Evolutionary conservation across 2,113 vertebrate species (phyloP), one percentile per base, ranked within the genome.

Genomic region (Calidris pugnax): DNA sequence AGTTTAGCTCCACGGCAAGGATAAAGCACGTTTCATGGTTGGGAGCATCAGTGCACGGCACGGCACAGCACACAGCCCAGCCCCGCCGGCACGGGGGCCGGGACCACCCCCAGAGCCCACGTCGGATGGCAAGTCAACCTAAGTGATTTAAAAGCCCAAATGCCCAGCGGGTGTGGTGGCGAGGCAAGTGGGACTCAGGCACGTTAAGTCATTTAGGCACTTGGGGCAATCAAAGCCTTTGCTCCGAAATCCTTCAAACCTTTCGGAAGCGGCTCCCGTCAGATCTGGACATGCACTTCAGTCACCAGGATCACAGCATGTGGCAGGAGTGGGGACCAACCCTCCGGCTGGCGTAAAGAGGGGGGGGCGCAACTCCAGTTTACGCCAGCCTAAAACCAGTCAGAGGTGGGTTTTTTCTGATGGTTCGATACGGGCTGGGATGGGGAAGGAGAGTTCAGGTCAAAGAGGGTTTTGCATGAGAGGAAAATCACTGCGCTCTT

Each of bases 401-500:
- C 85, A 67, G 89, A 48, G 35, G 45, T 14, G 43, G 85, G 50
- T 47, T 15, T 7, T 7, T 20, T 47, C 90, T 93, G 60, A 22
- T 0, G 20, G 85, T 33, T 63, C 4, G 1, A 1, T 8, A 48
- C 0, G 11, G 75, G 79, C 60, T 30, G 80, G 64, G 79, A 7
- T 9, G 16, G 76, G 85, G 63, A 48, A 75, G 72, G 51, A 90
- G 53, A 87, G 79, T 4, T 95, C 85, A 94, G 95, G 85, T 56
- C 89, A 68, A 75, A 83, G 87, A 77, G 89, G 87, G 73, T 80
- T 93, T 79, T 85, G 84, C 56, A 90, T 45, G 91, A 87, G 90
- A 95, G 93, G 66, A 82, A 90, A 96, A 96, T 88, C 93, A 96
- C 96, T 43, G 81, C 93, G 95, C 89, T 97, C 78, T 83, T 90